phyloP scores from a whole-genome alignment of 2,888 invertebrate genomes.

The Brenthis daphne region DNA sequence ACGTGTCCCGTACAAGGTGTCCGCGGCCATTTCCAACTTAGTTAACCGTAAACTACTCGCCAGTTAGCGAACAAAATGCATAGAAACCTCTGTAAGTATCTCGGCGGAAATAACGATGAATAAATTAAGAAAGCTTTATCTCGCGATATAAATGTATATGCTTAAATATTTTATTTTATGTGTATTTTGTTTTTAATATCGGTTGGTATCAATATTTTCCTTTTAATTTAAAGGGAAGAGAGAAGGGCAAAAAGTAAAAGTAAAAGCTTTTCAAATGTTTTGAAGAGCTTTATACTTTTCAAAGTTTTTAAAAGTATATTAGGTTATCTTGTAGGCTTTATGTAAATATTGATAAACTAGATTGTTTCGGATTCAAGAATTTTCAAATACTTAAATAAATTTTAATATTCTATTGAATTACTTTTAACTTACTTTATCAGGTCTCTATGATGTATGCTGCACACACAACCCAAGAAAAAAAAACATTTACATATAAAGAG shows the following conservation, averaged over 20 bases:
- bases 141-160: not conserved
- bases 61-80: conserved; percentile 14
- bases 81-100: conserved; percentile 9
- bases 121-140: conserved; percentile 1
- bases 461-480: not conserved
- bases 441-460: not conserved
- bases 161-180: not conserved
- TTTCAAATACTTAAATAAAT: no score
- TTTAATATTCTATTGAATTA: no score
- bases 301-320: no score
- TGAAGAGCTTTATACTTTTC: no score
- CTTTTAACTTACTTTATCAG: no score
- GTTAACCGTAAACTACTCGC: conserved; percentile 20
- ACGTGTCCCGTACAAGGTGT: conserved; percentile 31
- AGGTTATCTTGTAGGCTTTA: no score
- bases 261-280: no score
- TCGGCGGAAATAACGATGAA: not conserved
- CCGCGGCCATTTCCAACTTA: conserved; percentile 14
- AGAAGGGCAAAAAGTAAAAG: no score
- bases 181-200: not conserved
- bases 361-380: no score
- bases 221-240: no score
- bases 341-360: no score
- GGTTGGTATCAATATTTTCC: no score
- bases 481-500: not conserved